Percentiles rank a stretch among this genome's conserved stretches.
Evolutionary conservation across 2,888 invertebrate species (phyloP).

Genomic region (Drosophila mayaguana): DNA sequence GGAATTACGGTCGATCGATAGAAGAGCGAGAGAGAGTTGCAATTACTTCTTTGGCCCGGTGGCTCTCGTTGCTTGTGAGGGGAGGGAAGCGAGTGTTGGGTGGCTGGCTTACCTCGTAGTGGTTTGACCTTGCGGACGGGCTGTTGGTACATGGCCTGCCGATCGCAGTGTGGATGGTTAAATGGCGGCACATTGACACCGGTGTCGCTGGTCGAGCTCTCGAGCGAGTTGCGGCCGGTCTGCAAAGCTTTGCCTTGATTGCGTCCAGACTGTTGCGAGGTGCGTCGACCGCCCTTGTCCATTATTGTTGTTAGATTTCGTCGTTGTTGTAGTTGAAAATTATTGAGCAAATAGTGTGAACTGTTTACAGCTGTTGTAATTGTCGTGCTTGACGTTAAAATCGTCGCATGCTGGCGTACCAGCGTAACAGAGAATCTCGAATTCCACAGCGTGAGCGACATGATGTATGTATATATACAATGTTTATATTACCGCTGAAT

Average conservation of each 20-base stretch:
- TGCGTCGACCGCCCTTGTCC: conserved; percentile 20
- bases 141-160: conserved; percentile 64
- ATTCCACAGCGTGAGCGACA: conserved; percentile 82
- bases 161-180: conserved; percentile 67
- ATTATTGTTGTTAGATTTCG: conserved; percentile 39
- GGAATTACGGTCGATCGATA: background rate
- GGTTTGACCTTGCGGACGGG: conserved; percentile 56
- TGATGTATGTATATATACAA: conserved; percentile 25
- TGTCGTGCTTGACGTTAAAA: conserved; percentile 55
- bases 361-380: conserved; percentile 24
- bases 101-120: conserved; percentile 49
- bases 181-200: conserved; percentile 43
- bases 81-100: no score
- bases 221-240: conserved; percentile 22
- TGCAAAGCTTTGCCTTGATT: conserved; percentile 3
- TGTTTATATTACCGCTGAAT: conserved; percentile 13
- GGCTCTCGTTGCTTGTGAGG: background rate
- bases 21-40: background rate
- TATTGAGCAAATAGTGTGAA: conserved; percentile 29
- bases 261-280: conserved; percentile 5
- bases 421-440: conserved; percentile 77
- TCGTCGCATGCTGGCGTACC: conserved; percentile 69
- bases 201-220: conserved; percentile 19
- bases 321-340: conserved; percentile 27
- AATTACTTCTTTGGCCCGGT: background rate